Percentiles rank a stretch among this genome's conserved stretches.
These are phyloP conservation scores for Grammomys dolichurus DNA, from an alignment of 2,113 vertebrate species.

Conservation along the genomic window DNA sequence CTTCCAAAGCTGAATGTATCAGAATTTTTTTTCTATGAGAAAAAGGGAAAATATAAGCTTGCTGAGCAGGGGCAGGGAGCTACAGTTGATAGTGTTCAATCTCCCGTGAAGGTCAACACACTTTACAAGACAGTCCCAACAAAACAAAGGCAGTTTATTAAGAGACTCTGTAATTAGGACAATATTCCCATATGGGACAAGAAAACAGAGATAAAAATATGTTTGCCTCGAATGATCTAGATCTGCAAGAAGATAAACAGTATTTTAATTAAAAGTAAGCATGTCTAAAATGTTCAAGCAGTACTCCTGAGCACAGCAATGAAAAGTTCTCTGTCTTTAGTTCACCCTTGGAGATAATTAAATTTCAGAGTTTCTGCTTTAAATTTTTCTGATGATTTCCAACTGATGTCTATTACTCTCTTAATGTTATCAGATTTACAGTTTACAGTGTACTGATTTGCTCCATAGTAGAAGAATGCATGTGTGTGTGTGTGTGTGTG, in stretches of 20 bases:
- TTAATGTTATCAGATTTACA: conserved; percentile 27
- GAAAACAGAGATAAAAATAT: conserved; percentile 50
- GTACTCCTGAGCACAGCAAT: conserved; percentile 30
- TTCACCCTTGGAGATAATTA: conserved; percentile 47
- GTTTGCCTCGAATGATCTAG: conserved; percentile 55
- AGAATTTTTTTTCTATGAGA: conserved; percentile 22
- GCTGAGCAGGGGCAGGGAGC: not conserved
- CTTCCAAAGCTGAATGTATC: not conserved
- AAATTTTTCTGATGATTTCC: conserved; percentile 18
- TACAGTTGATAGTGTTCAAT: not conserved
- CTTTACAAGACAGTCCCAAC: not conserved
- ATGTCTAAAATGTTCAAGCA: conserved; percentile 20
- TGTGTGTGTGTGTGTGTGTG: not conserved
- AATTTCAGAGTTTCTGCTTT: conserved; percentile 51
- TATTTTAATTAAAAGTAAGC: conserved; percentile 56
- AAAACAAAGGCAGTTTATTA: not conserved
- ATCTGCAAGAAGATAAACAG: conserved; percentile 12
- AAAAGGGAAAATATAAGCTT: not conserved
- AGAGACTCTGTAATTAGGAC: conserved; percentile 34
- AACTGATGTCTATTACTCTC: conserved; percentile 4
- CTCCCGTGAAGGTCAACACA: not conserved
- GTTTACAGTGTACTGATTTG: not conserved
- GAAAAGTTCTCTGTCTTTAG: not conserved
- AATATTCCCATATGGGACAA: conserved; percentile 23
- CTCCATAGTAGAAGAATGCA: not conserved